Conservation (phyloP, 2,888 invertebrate species). For the Philereme transversata region DNA sequence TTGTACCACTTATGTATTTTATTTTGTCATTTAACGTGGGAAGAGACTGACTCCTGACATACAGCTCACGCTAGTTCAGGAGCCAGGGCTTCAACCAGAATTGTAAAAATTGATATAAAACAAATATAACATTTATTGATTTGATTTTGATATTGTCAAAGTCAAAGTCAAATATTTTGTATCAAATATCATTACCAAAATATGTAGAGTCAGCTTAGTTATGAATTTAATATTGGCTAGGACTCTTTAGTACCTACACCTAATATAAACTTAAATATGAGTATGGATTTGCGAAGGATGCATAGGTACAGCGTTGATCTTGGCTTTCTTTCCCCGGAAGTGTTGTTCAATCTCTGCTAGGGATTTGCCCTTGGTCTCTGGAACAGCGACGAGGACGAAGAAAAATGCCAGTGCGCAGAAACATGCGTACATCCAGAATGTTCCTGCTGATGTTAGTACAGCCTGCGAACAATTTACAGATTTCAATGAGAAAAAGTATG, state of each 20-base stretch:
- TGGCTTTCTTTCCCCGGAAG: slow-evolving; percentile 66
- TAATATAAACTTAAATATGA: slow-evolving; percentile 14
- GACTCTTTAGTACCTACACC: slow-evolving; percentile 10
- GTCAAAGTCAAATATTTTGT: no score
- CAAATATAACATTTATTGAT: no score
- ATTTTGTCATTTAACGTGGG: no score
- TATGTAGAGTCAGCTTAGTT: no score
- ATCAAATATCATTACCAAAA: no score
- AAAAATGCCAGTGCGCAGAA: slow-evolving; percentile 79
- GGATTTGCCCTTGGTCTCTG: slow-evolving; percentile 89
- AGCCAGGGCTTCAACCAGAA: no score
- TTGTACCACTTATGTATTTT: no score
- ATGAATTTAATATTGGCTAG: no score
- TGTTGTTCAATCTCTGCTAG: slow-evolving; percentile 85
- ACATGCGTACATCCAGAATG: slow-evolving; percentile 82
- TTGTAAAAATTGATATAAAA: no score
- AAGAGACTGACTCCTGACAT: no score
- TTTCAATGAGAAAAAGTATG: neutral
- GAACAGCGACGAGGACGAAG: slow-evolving; percentile 82
- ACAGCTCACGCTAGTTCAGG: no score
- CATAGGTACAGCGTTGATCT: slow-evolving; percentile 52
- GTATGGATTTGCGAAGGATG: slow-evolving; percentile 35
- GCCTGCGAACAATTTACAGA: slow-evolving; percentile 44
- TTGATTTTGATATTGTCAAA: no score
- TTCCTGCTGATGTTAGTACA: slow-evolving; percentile 78